Evolutionary conservation across 2,797 vertebrate genomes (phyloP).

Genomic region (Amblyraja radiata): DNA sequence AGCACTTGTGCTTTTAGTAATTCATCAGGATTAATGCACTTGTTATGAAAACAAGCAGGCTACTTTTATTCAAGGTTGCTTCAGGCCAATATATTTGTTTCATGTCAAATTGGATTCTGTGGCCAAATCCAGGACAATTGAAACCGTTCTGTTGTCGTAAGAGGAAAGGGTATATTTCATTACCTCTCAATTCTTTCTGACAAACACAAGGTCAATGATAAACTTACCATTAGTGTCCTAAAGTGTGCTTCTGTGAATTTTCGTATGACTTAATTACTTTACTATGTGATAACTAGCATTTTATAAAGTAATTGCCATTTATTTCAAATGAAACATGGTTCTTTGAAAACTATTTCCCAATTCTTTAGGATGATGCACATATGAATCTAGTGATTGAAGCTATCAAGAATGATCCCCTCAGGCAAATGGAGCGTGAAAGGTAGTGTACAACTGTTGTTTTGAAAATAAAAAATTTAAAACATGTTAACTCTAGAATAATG

Average conservation of each 20-base stretch:
- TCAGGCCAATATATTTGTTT: background rate
- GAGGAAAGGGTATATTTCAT: background rate
- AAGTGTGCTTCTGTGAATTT: background rate
- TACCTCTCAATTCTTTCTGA: background rate
- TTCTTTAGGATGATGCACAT: slow-evolving; percentile 75
- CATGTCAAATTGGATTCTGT: background rate
- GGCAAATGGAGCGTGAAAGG: slow-evolving; percentile 85
- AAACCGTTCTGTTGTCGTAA: background rate
- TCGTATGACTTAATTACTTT: background rate
- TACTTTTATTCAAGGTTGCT: background rate
- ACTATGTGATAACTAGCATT: background rate
- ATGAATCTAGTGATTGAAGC: slow-evolving; percentile 80
- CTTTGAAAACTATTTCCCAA: slow-evolving; percentile 14
- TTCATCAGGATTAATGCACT: background rate
- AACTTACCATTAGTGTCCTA: background rate
- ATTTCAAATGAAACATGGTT: background rate
- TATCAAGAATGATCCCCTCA: slow-evolving; percentile 86
- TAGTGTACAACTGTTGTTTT: slow-evolving; percentile 47
- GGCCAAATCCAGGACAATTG: background rate
- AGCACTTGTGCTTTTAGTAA: background rate
- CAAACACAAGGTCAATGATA: background rate
- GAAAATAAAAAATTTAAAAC: slow-evolving; percentile 1
- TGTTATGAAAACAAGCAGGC: background rate
- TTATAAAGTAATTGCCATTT: background rate
- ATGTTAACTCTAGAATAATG: background rate